Evolutionary conservation across 2,888 invertebrate genomes (phyloP).

Genomic region (Amiota communis): DNA sequence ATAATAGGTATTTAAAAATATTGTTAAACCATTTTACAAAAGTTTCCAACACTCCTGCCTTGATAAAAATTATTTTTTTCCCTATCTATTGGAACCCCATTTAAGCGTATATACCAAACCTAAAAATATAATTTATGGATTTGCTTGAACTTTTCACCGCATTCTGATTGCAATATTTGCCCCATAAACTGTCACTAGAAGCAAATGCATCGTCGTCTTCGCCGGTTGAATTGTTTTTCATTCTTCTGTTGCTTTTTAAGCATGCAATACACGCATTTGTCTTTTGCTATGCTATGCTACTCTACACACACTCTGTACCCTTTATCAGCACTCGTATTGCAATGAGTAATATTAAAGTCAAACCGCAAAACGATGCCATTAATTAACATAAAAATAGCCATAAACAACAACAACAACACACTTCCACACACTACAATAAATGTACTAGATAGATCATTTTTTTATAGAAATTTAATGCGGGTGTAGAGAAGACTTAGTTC

Average conservation of each 20-base stretch:
- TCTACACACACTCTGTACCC: neutral
- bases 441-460: too few species aligned
- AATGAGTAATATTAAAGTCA: conserved; percentile 2
- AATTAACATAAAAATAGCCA: conserved; percentile 60
- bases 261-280: neutral
- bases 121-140: neutral
- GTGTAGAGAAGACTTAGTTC: too few species aligned
- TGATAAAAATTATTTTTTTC: neutral
- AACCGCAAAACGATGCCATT: conserved; percentile 44
- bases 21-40: too few species aligned
- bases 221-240: neutral
- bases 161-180: conserved; percentile 6
- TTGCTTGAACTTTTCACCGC: conserved; percentile 18
- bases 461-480: too few species aligned
- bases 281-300: neutral
- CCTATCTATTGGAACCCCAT: neutral
- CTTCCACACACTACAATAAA: neutral
- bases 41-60: too few species aligned
- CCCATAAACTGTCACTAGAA: neutral
- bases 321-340: neutral
- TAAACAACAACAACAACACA: conserved; percentile 28
- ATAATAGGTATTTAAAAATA: too few species aligned
- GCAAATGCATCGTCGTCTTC: neutral
- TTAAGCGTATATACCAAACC: neutral
- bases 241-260: neutral